Evolutionary conservation across 2,797 vertebrate species (phyloP).

Genomic region (Taenioides sp.): DNA sequence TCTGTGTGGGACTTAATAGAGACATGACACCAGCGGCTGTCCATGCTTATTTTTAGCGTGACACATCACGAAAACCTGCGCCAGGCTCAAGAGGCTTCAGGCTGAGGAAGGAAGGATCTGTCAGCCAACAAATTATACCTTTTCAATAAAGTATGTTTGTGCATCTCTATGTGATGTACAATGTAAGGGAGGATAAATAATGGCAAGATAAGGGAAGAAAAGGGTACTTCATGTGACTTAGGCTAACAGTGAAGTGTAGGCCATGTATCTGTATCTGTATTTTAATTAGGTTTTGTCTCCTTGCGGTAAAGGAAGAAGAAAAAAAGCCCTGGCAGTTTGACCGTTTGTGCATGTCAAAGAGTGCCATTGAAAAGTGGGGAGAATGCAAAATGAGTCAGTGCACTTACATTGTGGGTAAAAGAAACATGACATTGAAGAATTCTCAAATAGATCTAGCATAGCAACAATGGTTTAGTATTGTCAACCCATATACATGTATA

Average conservation of each 20-base stretch:
- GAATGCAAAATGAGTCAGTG: background rate
- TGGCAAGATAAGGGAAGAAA: constrained; percentile 5
- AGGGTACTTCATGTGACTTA: background rate
- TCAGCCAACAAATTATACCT: constrained; percentile 9
- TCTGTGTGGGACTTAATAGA: constrained; percentile 17
- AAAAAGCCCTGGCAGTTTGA: background rate
- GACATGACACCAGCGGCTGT: constrained; percentile 16
- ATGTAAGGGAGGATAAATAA: background rate
- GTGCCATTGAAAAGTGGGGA: background rate
- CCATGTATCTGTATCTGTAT: background rate
- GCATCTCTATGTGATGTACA: constrained; percentile 7
- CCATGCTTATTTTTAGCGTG: constrained; percentile 6
- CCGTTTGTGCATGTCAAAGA: constrained; percentile 3
- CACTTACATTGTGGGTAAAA: background rate
- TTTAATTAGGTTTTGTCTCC: background rate
- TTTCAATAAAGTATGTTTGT: background rate
- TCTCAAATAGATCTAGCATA: too few relatives aligned
- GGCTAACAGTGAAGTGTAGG: background rate
- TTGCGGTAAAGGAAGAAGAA: too few relatives aligned
- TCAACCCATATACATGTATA: too few relatives aligned
- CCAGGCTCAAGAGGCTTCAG: constrained; percentile 6
- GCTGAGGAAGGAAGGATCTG: background rate
- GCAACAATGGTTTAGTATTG: too few relatives aligned
- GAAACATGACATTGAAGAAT: background rate
- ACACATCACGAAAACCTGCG: constrained; percentile 10